Conservation (phyloP, 1,140 invertebrate species). For the Pantala flavescens region DNA sequence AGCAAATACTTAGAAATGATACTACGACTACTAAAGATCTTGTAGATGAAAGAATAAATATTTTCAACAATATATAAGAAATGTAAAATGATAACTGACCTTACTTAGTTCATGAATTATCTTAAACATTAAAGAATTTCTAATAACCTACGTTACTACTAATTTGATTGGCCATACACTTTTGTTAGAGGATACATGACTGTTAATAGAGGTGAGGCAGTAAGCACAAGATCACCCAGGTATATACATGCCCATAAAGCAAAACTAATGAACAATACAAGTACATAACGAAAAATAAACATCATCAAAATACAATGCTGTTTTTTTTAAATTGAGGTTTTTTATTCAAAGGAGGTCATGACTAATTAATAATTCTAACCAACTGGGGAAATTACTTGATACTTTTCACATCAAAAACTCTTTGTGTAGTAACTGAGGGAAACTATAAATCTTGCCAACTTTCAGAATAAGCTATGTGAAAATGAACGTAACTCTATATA, state of each 20-base stretch:
- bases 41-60: not conserved
- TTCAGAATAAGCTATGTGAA: no score
- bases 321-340: no score
- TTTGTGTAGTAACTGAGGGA: no score
- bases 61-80: not conserved
- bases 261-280: slow-evolving; percentile 12
- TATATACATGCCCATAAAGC: not conserved
- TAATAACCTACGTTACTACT: slow-evolving; percentile 11
- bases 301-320: no score
- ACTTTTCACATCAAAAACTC: no score
- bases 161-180: not conserved
- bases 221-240: slow-evolving; percentile 14
- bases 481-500: no score
- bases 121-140: not conserved
- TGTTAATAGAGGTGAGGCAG: slow-evolving; percentile 14
- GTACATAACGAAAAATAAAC: not conserved
- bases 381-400: no score
- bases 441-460: no score
- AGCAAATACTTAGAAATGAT: no score
- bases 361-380: no score
- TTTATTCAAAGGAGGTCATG: no score
- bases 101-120: not conserved
- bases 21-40: no score
- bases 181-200: slow-evolving; percentile 2
- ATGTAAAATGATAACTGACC: not conserved